Percentiles rank a stretch among this genome's conserved stretches.
These are phyloP conservation scores for Papilio dardanus DNA, from an alignment of 1,140 invertebrate species.

Conservation along the genomic window DNA sequence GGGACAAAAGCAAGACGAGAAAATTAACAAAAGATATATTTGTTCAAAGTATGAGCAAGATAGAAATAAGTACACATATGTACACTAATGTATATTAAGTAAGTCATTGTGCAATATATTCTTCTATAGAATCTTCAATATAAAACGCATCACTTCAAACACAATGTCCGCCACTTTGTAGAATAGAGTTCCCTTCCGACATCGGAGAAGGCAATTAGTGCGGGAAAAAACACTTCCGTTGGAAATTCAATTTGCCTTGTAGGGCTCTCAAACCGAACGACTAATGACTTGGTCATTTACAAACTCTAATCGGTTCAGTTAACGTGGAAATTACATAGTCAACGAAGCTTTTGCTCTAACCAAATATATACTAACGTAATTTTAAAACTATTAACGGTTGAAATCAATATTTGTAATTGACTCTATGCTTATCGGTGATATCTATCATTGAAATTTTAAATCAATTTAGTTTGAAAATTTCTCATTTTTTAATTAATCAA, in stretches of 20 bases:
- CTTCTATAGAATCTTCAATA: conserved; percentile 24
- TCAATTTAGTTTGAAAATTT: too few species aligned
- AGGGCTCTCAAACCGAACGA: conserved; percentile 32
- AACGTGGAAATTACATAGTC: background rate
- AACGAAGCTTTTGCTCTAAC: background rate
- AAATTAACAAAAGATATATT: too few species aligned
- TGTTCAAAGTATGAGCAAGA: too few species aligned
- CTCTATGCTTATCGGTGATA: too few species aligned
- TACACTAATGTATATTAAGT: too few species aligned
- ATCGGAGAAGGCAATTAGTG: conserved; percentile 17
- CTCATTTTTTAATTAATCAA: too few species aligned
- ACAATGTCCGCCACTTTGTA: conserved; percentile 17
- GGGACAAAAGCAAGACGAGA: too few species aligned
- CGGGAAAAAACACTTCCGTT: conserved; percentile 46
- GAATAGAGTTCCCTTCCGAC: conserved; percentile 12
- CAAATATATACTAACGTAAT: background rate
- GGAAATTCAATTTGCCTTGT: conserved; percentile 51
- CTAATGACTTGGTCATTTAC: conserved; percentile 11
- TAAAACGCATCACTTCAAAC: conserved; percentile 16
- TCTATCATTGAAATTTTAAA: too few species aligned
- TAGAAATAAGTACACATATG: too few species aligned
- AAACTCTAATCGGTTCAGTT: background rate
- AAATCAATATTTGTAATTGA: too few species aligned
- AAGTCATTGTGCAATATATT: background rate
- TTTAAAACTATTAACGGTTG: background rate